These are phyloP conservation scores for Cerastis leucographa DNA, from an alignment of 2,888 invertebrate genomes.

Conservation along the genomic window DNA sequence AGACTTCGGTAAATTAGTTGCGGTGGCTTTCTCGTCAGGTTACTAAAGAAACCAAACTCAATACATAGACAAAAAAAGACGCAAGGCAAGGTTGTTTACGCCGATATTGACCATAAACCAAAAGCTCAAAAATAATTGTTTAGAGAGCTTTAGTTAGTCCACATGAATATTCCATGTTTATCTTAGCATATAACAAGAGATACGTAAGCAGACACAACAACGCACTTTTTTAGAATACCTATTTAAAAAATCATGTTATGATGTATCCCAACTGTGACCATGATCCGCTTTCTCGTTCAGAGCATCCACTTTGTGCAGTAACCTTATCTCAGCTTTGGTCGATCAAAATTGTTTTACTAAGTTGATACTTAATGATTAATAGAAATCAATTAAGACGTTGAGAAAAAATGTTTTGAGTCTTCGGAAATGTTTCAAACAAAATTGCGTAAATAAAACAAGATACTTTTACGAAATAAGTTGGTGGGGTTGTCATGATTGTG, in stretches of 20 bases:
- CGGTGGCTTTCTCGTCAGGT: background rate
- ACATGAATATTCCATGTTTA: background rate
- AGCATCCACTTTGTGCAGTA: slow-evolving; percentile 21
- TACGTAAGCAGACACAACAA: slow-evolving; percentile 34
- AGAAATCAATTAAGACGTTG: background rate
- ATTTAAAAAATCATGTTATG: slow-evolving; percentile 35
- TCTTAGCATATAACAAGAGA: background rate
- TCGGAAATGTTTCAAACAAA: background rate
- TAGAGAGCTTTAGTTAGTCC: background rate
- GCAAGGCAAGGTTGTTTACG: background rate
- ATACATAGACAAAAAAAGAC: background rate
- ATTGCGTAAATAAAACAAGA: background rate
- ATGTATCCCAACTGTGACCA: slow-evolving; percentile 49
- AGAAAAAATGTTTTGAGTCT: background rate
- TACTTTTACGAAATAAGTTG: background rate
- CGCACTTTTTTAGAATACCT: slow-evolving; percentile 18
- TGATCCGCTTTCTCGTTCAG: slow-evolving; percentile 35
- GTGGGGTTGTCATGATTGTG: background rate
- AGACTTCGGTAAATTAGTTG: too few relatives aligned
- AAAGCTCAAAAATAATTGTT: background rate
- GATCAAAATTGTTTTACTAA: background rate
- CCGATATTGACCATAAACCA: background rate
- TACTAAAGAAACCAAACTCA: background rate
- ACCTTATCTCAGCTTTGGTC: background rate
- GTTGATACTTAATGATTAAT: slow-evolving; percentile 1